A percentile compares a stretch with the other conserved stretches of the same genome.
These are phyloP conservation scores for Sapayoa aenigma DNA, from an alignment of 2,113 vertebrate species.

Conservation along the genomic window DNA sequence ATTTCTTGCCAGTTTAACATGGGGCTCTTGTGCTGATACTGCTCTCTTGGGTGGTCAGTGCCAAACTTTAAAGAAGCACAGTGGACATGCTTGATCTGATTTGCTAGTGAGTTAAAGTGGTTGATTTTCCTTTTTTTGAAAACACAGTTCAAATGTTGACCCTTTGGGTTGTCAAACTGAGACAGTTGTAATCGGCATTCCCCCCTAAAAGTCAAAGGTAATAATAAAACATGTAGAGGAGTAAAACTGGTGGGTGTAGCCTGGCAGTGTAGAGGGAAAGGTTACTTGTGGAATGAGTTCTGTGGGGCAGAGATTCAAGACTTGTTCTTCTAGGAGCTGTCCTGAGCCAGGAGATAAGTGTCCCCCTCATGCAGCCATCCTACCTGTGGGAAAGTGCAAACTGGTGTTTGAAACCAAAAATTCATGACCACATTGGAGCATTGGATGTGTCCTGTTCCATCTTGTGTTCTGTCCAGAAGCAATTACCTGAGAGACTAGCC, in stretches of 20 bases:
- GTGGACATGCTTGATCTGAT: neutral
- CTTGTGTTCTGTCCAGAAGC: neutral
- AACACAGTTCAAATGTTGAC: neutral
- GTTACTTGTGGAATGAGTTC: neutral
- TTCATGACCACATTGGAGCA: neutral
- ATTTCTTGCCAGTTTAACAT: neutral
- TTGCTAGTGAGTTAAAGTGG: neutral
- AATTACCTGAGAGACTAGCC: neutral
- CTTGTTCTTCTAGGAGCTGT: neutral
- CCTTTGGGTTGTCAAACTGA: neutral
- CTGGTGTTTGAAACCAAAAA: neutral
- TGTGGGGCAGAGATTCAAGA: neutral
- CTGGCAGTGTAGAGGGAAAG: neutral
- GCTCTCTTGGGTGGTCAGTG: neutral
- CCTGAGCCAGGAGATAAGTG: neutral
- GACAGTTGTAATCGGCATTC: neutral
- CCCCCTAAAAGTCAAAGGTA: neutral
- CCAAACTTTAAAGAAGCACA: neutral
- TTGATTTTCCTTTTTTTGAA: neutral
- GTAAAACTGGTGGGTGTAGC: neutral
- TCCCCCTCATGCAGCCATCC: accelerated
- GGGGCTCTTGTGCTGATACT: neutral
- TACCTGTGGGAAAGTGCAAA: neutral
- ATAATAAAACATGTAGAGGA: neutral
- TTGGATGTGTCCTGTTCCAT: neutral